These are phyloP conservation scores for Spilosoma lubricipeda DNA, from an alignment of 2,888 invertebrate genomes.

Conservation along the genomic window DNA sequence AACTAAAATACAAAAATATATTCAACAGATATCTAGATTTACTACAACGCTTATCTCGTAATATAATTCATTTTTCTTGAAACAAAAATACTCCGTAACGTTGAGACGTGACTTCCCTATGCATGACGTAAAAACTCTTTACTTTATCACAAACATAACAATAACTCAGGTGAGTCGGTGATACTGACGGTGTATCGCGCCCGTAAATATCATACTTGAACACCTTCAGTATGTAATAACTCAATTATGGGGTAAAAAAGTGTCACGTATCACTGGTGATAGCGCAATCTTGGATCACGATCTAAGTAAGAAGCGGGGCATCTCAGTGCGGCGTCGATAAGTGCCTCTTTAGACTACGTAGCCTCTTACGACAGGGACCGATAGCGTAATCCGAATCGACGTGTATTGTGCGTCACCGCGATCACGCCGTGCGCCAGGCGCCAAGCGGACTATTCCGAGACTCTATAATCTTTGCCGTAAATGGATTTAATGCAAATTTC, in stretches of 20 bases:
- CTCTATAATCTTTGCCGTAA: conserved; percentile 77
- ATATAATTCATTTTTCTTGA: conserved; percentile 37
- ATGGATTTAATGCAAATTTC: conserved; percentile 81
- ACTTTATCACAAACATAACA: conserved; percentile 56
- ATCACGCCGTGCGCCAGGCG: conserved; percentile 55
- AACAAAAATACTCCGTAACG: conserved; percentile 38
- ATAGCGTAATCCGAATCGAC: conserved; percentile 81
- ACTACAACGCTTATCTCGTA: conserved; percentile 27
- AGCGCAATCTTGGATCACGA: conserved; percentile 75
- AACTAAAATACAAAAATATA: conserved; percentile 15
- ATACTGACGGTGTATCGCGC: conserved; percentile 49
- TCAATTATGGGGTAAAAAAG: conserved; percentile 78
- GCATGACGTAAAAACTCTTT: conserved; percentile 48
- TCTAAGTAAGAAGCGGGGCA: conserved; percentile 75
- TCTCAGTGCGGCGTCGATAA: conserved; percentile 79
- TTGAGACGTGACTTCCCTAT: conserved; percentile 38
- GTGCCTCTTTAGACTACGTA: conserved; percentile 81
- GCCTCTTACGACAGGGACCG: conserved; percentile 74
- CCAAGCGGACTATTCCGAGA: conserved; percentile 70
- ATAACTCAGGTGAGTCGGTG: conserved; percentile 50
- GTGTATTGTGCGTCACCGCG: conserved; percentile 75
- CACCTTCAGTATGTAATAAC: conserved; percentile 74
- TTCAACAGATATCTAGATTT: conserved; percentile 22
- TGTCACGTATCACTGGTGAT: conserved; percentile 73
- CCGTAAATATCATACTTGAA: conserved; percentile 65